Base-by-base conservation (phyloP, 2,113 vertebrate genomes). In the Dicerorhinus sumatrensis region DNA sequence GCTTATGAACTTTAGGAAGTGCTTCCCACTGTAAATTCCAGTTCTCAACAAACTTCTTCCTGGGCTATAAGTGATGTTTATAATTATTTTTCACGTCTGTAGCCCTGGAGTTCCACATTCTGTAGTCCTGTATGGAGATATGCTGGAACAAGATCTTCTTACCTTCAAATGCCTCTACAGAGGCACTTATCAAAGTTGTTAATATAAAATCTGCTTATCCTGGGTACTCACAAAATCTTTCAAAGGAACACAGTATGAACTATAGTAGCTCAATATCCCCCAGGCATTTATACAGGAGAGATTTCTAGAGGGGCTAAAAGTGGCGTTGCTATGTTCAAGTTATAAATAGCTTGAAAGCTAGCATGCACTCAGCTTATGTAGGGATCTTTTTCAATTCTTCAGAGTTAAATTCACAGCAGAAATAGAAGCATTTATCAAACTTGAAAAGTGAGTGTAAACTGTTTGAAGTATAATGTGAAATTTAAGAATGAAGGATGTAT, bases 261-360 rank as follows among this genome's bases (percentile, higher is more conserved):
- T 29, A 8, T 18, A 48, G 14, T 76, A 83, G 33, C 42, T 88
- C 58, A 80, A 1, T 23, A 54, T 46, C 8, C 27, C 48, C 3
- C 54, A 67, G 51, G 25, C 13, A 46, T 76, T 36, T 76, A 16
- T 70, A 39, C 8, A 84, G 11, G 1, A 94, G 42, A 46, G 7
- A 70, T 36, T 95, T 65, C 20, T 70, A 33, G 36, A 77, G 27
- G 8, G 20, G 12, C 2, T 54, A 83, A 75, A 89, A 39, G 27
- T 42, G 21, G 3, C 29, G 83, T 51, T 87, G 29, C 36, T 65
- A 27, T 33, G 1, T 92, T 9, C 10, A 82, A 75, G 11, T 39
- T 75, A 89, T 82, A 91, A 93, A 80, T 91, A 95, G 14, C 46
- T 93, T 85, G 54, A 63, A 95, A 63, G 17, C 4, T 36, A 62